Percentiles rank a stretch among this genome's conserved stretches.
These are phyloP conservation scores for Platyrinchus mystaceus DNA, from an alignment of 2,797 vertebrate genomes.

Conservation along the genomic window DNA sequence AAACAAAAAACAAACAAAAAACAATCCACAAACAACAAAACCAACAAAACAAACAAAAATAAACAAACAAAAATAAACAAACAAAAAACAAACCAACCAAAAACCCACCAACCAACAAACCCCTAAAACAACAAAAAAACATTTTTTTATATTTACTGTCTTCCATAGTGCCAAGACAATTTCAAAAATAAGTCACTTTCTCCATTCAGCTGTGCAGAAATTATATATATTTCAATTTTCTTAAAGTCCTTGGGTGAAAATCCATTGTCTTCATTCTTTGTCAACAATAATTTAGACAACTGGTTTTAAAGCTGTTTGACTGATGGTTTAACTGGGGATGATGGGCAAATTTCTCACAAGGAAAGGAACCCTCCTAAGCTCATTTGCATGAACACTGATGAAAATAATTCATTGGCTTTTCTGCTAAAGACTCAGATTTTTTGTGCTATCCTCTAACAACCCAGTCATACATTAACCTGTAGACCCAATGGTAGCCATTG, in stretches of 20 bases:
- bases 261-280: neutral
- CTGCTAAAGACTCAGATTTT: neutral
- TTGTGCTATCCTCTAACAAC: neutral
- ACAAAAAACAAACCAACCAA: neutral
- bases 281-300: neutral
- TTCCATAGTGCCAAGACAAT: neutral
- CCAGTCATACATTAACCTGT: neutral
- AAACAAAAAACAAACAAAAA: neutral
- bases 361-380: neutral
- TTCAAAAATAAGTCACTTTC: neutral
- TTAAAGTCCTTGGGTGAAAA: neutral
- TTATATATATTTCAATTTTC: neutral
- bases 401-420: neutral
- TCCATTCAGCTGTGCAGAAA: neutral
- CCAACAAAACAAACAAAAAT: neutral
- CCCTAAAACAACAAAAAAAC: neutral
- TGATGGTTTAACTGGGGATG: neutral
- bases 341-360: neutral
- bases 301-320: neutral
- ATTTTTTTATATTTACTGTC: neutral
- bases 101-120: neutral
- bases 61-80: neutral
- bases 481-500: neutral
- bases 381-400: neutral
- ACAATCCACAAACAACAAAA: neutral